phyloP scores from a whole-genome alignment of 1,140 invertebrate genomes.

The Brevipalpus yothersi region DNA sequence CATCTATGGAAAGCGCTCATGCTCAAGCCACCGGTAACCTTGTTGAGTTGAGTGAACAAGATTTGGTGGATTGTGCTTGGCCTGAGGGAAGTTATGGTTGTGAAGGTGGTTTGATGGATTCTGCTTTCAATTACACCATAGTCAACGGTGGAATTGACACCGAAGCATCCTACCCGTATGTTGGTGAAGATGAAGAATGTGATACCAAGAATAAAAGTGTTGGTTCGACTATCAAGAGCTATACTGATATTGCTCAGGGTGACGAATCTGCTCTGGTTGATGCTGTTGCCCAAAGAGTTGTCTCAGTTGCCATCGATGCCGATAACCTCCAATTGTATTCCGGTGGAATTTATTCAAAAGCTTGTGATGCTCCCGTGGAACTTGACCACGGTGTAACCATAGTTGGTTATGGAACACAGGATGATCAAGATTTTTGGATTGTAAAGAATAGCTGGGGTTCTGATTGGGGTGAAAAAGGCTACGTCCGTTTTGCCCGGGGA shows the following conservation, averaged over 20 bases:
- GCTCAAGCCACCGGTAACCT: constrained; percentile 57
- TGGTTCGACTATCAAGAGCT: constrained; percentile 10
- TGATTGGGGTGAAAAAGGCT: constrained; percentile 22
- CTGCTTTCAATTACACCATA: constrained; percentile 32
- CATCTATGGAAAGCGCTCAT: constrained; percentile 85
- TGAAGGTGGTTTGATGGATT: constrained; percentile 80
- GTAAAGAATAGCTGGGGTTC: constrained; percentile 71
- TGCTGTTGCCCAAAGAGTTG: constrained; percentile 21
- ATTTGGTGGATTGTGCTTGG: constrained; percentile 62
- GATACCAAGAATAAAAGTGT: constrained; percentile 37
- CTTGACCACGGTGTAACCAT: constrained; percentile 67
- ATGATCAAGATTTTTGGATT: constrained; percentile 47
- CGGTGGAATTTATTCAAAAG: neutral
- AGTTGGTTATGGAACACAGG: constrained; percentile 21
- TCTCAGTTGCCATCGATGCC: neutral
- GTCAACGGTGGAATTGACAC: constrained; percentile 26
- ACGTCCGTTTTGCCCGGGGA: constrained; percentile 36
- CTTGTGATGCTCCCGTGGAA: neutral
- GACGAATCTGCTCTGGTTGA: constrained; percentile 20
- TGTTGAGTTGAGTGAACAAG: constrained; percentile 84
- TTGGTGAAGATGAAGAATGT: constrained; percentile 25
- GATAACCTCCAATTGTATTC: neutral
- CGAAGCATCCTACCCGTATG: constrained; percentile 22
- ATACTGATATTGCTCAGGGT: constrained; percentile 3
- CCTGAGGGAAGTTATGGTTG: constrained; percentile 85